Percentiles rank a stretch among this genome's conserved stretches.
Evolutionary conservation across 2,113 vertebrate species (phyloP).

Genomic region (Stercorarius parasiticus): DNA sequence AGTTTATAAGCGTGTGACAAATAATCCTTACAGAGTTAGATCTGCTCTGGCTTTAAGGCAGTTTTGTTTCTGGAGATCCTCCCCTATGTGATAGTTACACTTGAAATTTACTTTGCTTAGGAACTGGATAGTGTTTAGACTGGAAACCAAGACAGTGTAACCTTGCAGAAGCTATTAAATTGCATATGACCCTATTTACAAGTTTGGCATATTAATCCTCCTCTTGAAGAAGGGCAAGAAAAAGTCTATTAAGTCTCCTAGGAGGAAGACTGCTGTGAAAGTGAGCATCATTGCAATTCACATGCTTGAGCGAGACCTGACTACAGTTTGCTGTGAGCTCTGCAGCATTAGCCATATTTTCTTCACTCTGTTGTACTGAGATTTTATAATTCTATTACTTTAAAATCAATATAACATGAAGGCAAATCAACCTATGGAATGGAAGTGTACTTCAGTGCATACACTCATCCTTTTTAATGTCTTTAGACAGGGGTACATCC

Average conservation of each 20-base stretch:
- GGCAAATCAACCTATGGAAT: neutral
- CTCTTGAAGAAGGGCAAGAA: neutral
- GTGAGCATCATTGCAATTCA: neutral
- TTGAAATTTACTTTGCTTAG: neutral
- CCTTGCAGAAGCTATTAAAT: neutral
- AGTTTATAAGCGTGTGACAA: neutral
- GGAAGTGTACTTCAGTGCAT: neutral
- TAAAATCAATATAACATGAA: neutral
- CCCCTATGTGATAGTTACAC: neutral
- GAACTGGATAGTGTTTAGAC: neutral
- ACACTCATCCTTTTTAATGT: neutral
- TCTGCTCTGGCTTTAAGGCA: neutral
- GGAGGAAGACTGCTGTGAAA: neutral
- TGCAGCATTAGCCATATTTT: neutral
- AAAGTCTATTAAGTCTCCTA: neutral
- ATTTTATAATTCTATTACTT: constrained; percentile 2
- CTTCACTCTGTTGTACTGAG: neutral
- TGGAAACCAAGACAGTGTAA: neutral
- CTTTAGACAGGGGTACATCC: neutral
- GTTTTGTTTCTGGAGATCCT: neutral
- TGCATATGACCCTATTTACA: neutral
- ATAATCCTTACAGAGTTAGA: neutral
- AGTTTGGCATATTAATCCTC: neutral
- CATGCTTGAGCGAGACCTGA: neutral
- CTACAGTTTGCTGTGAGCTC: neutral